Evolutionary conservation across 2,888 invertebrate genomes (phyloP), one percentile per base, ranked within the genome.

Genomic region (Rotaria magnacalcarata): DNA sequence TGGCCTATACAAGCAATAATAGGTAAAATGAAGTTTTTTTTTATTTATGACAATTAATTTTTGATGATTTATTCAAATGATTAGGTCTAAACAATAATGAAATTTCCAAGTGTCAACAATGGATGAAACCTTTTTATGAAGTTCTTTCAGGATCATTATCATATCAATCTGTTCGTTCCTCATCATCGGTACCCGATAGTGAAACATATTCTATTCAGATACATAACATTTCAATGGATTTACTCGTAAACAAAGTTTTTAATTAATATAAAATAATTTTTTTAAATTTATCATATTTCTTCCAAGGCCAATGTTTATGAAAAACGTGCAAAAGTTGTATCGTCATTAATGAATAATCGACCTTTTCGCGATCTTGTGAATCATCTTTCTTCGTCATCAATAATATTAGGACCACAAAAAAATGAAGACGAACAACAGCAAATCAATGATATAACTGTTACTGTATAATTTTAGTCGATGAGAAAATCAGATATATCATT

Each of bases 41-140:
- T 34, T 84, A 50, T 8, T 11, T 1, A 50, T 14, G 50, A 50
- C 14, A 0, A 8, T 41, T 34, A 24, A 21, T 47, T 24, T 47
- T 14, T n/a, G 3, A 41, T 24, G 27, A 34, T 24, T 47, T 50
- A n/a, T 84, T 43, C 54, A 58, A 8, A 50, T 14, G 0, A 41
- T 41, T 7, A 56, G 43, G 34, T 86, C n/a, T 85, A 84, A 19
- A 87, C 90, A 90, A 95, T n/a, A 93, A 93, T 93, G 86, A 93
- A 94, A 87, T 97, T 74, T 92, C 93, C 87, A 92, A 94, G 1
- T 96, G 96, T 91, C 93, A 94, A 50, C 92, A 93, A 87, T 97
- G 96, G 95, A 94, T 97, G 94, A 92, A 93, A 60, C 94, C 95
- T 41, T 95, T 94, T 92, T 95, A 93, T 89, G 90, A 90, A 88